Evolutionary conservation across 2,888 invertebrate genomes (phyloP), one percentile per base, ranked within the genome.

Genomic region (Limnephilus lunatus): DNA sequence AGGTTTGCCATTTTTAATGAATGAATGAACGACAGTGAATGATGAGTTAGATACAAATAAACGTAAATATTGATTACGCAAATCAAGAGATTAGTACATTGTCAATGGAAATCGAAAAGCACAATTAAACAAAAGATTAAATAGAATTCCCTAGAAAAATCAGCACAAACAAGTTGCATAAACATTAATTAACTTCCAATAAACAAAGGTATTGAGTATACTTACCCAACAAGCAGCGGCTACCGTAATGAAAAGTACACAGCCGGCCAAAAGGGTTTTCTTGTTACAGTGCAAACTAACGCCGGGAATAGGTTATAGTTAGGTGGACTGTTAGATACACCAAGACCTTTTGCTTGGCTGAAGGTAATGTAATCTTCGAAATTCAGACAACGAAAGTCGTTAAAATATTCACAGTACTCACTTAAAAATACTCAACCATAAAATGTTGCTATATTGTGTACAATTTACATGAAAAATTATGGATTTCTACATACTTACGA

Each of bases 191-290:
- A 89, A 80, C 35, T 35, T 15, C 88, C 80, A 80, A 89, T 89
- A 89, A 89, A 89, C 88, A 89, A 80, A 89, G 88, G n/a, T 89
- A 80, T 89, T 89, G 80, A 89, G 68, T 35, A 44, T 30, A 80
- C n/a, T n/a, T n/a, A n/a, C 88, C 39, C 53, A 19, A 3, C 11
- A 11, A 35, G 81, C 88, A 39, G 80, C 35, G 32, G 81, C 39
- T 81, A 35, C 9, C 39, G 14, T 68, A 88, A 88, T 88, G 68
- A 53, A 68, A 88, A 35, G 88, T 88, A 53, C 80, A 89, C 35
- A 68, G 14, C 30, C 35, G 14, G 30, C 30, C n/a, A 81, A 81
- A 35, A 89, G 88, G 88, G 88, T 89, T 89, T 89, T 89, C 88
- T 80, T 89, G 88, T 89, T 89, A 32, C 19, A 89, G 88, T 35